A percentile compares a stretch with the other conserved stretches of the same genome.
phyloP scores from a whole-genome alignment of 2,888 invertebrate species.

The Norana najaformis region DNA sequence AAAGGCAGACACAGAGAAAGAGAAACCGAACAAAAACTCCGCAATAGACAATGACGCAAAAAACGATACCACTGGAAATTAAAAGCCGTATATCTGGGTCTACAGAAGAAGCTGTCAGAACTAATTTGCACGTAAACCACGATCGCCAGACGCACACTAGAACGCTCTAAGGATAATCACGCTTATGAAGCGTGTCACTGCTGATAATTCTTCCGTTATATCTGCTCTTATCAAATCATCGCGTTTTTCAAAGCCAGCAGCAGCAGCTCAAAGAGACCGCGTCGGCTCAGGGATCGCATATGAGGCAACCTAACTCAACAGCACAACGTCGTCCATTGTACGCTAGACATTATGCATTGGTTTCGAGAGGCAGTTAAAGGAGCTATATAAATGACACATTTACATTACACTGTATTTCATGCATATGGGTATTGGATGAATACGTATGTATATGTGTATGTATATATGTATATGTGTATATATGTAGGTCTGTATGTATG shows the following conservation, averaged over 20 bases:
- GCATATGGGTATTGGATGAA: not conserved
- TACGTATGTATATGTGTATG: not conserved
- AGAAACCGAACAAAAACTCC: not conserved
- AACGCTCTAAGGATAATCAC: not conserved
- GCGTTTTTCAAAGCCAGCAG: too few relatives aligned
- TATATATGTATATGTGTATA: not conserved
- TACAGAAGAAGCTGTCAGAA: not conserved
- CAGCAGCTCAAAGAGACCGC: not conserved
- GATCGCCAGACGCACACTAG: not conserved
- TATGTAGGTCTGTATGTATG: not conserved
- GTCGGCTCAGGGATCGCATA: not conserved
- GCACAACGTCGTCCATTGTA: not conserved
- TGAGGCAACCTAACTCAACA: not conserved
- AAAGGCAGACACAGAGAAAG: not conserved
- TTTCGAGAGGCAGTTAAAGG: not conserved
- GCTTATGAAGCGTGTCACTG: slow-evolving; percentile 13
- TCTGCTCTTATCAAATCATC: too few relatives aligned
- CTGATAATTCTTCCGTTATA: not conserved
- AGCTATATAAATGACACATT: not conserved
- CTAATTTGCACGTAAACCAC: not conserved
- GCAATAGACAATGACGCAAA: not conserved
- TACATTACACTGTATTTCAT: not conserved
- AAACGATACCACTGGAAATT: not conserved
- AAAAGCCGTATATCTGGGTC: not conserved
- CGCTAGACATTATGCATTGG: not conserved